Base-by-base conservation (phyloP, 2,113 vertebrate species). In the Tricholaema leucomelas region DNA sequence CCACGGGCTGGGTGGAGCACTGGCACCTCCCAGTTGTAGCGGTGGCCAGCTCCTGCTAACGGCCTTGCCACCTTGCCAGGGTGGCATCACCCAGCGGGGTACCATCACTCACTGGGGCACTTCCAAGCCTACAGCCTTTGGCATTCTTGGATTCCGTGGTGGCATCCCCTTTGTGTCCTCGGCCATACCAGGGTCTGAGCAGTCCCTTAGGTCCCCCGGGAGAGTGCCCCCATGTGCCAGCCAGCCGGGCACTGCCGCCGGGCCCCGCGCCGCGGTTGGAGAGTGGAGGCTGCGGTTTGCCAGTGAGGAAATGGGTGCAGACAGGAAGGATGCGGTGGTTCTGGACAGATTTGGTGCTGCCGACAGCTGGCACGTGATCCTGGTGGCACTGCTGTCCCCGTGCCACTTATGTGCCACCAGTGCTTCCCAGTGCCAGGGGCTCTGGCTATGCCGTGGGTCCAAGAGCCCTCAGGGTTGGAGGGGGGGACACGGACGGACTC, bases 201-300 rank as follows among this genome's bases (percentile, higher is more conserved):
- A 1, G 3, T 4, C 16, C n/a, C 36, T 1, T 2, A 11, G 14
- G 3, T 5, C 2, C 1, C 3, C 24, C 16, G 0, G 2, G 61
- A 18, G 16, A 2, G 48, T 2, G 3, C 17, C 50, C 50, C 35
- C 3, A 3, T 28, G 52, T 48, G 46, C 46, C 46, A 23, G 21
- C 2, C 5, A 40, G 24, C 6, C 2, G 2, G 67, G 66, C 56
- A 17, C 44, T 5, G 18, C 15, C 6, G 28, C 6, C 3, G 2
- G 65, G 54, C 42, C 5, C 17, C 1, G 5, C 6, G 35, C 58
- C 2, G 42, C 0, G 27, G 44, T 48, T 15, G 2, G 31, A 25
- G 35, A 81, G 87, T 38, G 31, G 50, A 66, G 91, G 79, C 88
- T 86, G 90, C 20, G 90, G 87, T 82, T 86, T 75, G 72, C 14